Conservation (phyloP, 2,888 invertebrate species). For the Omphaloscelis lunosa region DNA sequence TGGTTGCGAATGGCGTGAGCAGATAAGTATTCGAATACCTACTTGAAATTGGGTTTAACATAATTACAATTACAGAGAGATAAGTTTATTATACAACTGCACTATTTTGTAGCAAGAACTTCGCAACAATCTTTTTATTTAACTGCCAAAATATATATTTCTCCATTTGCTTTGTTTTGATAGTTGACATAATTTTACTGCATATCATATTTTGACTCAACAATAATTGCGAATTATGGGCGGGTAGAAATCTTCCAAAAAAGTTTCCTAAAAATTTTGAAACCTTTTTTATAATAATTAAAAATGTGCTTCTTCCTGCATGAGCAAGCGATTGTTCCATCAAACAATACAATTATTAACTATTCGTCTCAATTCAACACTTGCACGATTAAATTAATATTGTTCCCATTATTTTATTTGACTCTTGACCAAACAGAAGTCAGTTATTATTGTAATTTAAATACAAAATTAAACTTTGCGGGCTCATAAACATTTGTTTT, state of each 20-base stretch:
- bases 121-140: not conserved
- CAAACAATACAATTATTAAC: not conserved
- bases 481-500: not conserved
- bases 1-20: not conserved
- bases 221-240: no score
- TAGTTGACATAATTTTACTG: no score
- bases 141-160: not conserved
- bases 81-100: not conserved
- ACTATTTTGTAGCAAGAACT: not conserved
- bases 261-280: not conserved
- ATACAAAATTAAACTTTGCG: not conserved
- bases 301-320: not conserved
- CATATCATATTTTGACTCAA: no score
- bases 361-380: not conserved
- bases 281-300: not conserved
- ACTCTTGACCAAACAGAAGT: not conserved
- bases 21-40: not conserved
- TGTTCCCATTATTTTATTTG: not conserved
- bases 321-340: constrained; percentile 15
- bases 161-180: not conserved
- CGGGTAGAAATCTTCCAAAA: not conserved
- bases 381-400: not conserved
- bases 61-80: not conserved
- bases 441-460: not conserved
- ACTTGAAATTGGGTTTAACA: not conserved